Conservation (phyloP, 2,113 vertebrate species). For the Hemiscyllium ocellatum region DNA sequence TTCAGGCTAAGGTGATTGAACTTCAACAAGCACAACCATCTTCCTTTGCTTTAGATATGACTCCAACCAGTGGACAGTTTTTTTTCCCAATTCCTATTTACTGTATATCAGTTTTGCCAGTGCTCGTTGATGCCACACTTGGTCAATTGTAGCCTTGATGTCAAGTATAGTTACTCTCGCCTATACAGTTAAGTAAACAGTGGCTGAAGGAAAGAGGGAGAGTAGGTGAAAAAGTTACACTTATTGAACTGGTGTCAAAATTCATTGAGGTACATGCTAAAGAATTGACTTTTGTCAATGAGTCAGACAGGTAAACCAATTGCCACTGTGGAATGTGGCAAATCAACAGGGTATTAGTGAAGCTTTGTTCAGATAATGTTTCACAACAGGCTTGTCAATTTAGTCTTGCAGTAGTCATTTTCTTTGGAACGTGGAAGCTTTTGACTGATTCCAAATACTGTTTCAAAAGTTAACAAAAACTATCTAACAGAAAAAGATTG, state of each 20-base stretch:
- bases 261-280: background rate
- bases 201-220: background rate
- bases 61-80: background rate
- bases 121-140: too few species aligned
- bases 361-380: background rate
- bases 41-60: too few species aligned
- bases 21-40: too few species aligned
- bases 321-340: constrained; percentile 30
- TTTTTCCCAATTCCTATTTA: too few species aligned
- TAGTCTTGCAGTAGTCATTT: constrained; percentile 39
- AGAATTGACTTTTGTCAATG: constrained; percentile 39
- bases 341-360: constrained; percentile 38
- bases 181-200: background rate
- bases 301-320: constrained; percentile 8
- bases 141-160: too few species aligned
- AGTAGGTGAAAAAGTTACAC: background rate
- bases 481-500: background rate
- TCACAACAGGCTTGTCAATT: constrained; percentile 21
- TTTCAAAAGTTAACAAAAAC: background rate
- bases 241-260: background rate
- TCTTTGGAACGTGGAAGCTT: background rate
- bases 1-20: too few species aligned
- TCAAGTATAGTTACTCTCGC: too few species aligned
- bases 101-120: too few species aligned
- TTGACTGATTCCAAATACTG: constrained; percentile 36